Percentiles rank a stretch among this genome's conserved stretches.
Conservation (phyloP, 1,140 invertebrate genomes). For the Choristoneura fumiferana region DNA sequence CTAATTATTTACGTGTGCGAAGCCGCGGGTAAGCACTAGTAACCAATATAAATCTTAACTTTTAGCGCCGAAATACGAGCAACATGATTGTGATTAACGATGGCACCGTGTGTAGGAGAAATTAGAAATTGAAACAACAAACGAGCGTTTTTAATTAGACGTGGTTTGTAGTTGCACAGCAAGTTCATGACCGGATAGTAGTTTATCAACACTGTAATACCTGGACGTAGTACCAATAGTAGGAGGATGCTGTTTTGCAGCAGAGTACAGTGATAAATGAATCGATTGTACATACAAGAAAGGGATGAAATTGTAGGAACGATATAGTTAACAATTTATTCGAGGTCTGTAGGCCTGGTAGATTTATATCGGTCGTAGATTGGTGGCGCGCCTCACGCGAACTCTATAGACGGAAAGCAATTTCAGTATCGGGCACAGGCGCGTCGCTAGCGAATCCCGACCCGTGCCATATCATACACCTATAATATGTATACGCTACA, state of each 20-base stretch:
- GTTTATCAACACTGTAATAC: too few relatives aligned
- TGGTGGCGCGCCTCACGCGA: slow-evolving; percentile 53
- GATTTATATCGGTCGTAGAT: slow-evolving; percentile 65
- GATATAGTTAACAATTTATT: slow-evolving; percentile 66
- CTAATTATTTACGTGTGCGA: too few relatives aligned
- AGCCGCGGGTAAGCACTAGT: too few relatives aligned
- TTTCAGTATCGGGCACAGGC: slow-evolving; percentile 46
- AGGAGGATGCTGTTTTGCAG: too few relatives aligned
- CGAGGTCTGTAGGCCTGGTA: slow-evolving; percentile 51
- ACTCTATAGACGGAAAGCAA: slow-evolving; percentile 50
- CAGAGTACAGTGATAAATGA: too few relatives aligned
- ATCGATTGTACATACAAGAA: neutral
- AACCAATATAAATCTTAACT: too few relatives aligned
- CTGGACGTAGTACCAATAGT: too few relatives aligned
- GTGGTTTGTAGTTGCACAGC: too few relatives aligned
- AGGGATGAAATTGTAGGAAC: slow-evolving; percentile 44
- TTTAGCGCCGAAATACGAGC: neutral
- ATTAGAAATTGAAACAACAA: neutral
- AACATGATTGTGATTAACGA: neutral
- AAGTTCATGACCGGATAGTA: too few relatives aligned
- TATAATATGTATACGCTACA: neutral
- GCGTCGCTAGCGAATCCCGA: slow-evolving; percentile 27
- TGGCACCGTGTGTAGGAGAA: neutral
- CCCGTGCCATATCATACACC: slow-evolving; percentile 4
- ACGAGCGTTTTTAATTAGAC: too few relatives aligned